Base-by-base conservation (phyloP, 53 echinoderm and acorn worm species). In the Paelopatides confundens region DNA sequence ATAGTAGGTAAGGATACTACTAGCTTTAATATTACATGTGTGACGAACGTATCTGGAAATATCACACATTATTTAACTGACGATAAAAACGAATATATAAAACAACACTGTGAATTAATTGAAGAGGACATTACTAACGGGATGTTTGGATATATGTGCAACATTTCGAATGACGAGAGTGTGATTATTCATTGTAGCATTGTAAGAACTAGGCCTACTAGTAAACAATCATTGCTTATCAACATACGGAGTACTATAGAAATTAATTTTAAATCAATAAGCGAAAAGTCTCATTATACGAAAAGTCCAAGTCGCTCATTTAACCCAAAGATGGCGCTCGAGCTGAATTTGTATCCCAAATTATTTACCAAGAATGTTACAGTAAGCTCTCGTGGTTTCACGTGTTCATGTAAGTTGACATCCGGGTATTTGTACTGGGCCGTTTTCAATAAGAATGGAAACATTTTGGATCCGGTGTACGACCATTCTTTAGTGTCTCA, bases 381-480 rank as follows among this genome's bases (percentile, higher is more conserved):
- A 18, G 58, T 2, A 21, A 23, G 24, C 24, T 18, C 21, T 15
- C 21, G 24, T 23, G 17, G 6, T 6, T n/a, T 18, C 58, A 21
- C 15, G 21, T 58, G 58, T 58, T 58, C 58, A 18, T n/a, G 18
- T 23, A n/a, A 21, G 5, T 0, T 58, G 0, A 18, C 24, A 58
- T 21, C 58, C n/a, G 58, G 58, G 21, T 23, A 58, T 58, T 58
- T 74, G 28, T 74, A 74, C 47, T 74, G 74, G 74, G 74, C 74
- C 1, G 17, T 74, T 37, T 13, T 74, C 5, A 35, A 18, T 24
- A 29, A 38, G 21, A 4, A 74, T 13, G 74, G 74, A 38, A 74
- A 74, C 28, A 74, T 74, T 74, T 46, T 74, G 74, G 74, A 74
- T 10, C 40, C 35, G 17, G 1, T 13, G 39, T n/a, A 39, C 6